phyloP scores from a whole-genome alignment of 1,140 invertebrate species.

The Apis florea region DNA sequence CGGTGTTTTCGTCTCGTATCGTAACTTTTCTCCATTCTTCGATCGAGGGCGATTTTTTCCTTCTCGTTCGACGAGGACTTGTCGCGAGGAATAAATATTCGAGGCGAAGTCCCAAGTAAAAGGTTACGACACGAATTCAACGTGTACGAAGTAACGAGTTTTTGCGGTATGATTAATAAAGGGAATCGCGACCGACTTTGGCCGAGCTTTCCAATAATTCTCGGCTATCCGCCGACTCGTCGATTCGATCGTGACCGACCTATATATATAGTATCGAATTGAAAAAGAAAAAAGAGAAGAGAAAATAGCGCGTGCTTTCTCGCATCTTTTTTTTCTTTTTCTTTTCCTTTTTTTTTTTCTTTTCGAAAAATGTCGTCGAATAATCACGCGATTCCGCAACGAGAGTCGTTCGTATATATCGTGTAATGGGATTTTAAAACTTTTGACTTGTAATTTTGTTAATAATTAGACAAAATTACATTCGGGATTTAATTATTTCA shows the following conservation, averaged over 20 bases:
- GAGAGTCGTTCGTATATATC: background rate
- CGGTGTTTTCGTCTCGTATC: background rate
- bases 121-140: too few relatives aligned
- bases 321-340: too few relatives aligned
- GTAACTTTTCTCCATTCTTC: too few relatives aligned
- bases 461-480: too few relatives aligned
- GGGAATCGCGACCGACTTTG: conserved; percentile 15
- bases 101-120: too few relatives aligned
- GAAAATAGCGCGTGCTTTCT: background rate
- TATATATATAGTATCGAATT: conserved; percentile 10
- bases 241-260: background rate
- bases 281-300: too few relatives aligned
- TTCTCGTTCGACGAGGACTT: too few relatives aligned
- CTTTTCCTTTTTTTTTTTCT: too few relatives aligned
- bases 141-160: background rate
- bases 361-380: background rate
- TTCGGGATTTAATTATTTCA: too few relatives aligned
- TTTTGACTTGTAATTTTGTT: background rate
- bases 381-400: background rate
- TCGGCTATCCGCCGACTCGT: background rate
- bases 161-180: conserved; percentile 50
- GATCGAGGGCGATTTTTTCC: too few relatives aligned
- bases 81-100: too few relatives aligned
- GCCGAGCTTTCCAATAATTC: conserved; percentile 31
- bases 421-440: background rate